Evolutionary conservation across 2,888 invertebrate genomes (phyloP).

Genomic region (Acleris laterana): DNA sequence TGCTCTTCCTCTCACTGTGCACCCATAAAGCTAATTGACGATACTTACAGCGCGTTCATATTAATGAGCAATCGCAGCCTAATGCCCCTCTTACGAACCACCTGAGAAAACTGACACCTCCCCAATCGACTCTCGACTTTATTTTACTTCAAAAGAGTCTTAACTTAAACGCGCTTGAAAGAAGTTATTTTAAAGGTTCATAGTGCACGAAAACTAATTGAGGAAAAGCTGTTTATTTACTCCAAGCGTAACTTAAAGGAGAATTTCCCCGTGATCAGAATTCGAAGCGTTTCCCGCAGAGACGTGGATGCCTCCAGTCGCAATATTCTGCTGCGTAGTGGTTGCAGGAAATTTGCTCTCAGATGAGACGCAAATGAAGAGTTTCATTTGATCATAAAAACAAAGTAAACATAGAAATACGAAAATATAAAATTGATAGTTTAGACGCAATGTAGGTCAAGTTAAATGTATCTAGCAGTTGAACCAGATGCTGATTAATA

Average conservation of each 20-base stretch:
- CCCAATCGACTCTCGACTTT: not conserved
- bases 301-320: not conserved
- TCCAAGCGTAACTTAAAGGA: not conserved
- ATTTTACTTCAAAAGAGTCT: not conserved
- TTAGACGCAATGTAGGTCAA: too few species aligned
- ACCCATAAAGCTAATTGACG: constrained; percentile 33
- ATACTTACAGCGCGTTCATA: constrained; percentile 34
- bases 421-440: too few species aligned
- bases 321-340: too few species aligned
- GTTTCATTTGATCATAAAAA: too few species aligned
- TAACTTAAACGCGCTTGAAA: not conserved
- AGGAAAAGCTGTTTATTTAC: constrained; percentile 5
- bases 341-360: too few species aligned
- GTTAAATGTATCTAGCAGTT: too few species aligned
- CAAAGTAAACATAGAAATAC: too few species aligned
- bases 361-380: too few species aligned
- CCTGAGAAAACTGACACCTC: constrained; percentile 16
- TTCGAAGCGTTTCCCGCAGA: not conserved
- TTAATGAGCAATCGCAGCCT: constrained; percentile 33
- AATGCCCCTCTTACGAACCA: constrained; percentile 20
- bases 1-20: constrained; percentile 3
- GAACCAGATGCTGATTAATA: too few species aligned
- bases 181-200: constrained; percentile 21
- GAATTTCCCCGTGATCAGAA: constrained; percentile 14
- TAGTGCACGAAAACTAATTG: constrained; percentile 12